Evolutionary conservation across 2,888 invertebrate species (phyloP), one percentile per base, ranked within the genome.

Genomic region (Stenotaenia linearis): DNA sequence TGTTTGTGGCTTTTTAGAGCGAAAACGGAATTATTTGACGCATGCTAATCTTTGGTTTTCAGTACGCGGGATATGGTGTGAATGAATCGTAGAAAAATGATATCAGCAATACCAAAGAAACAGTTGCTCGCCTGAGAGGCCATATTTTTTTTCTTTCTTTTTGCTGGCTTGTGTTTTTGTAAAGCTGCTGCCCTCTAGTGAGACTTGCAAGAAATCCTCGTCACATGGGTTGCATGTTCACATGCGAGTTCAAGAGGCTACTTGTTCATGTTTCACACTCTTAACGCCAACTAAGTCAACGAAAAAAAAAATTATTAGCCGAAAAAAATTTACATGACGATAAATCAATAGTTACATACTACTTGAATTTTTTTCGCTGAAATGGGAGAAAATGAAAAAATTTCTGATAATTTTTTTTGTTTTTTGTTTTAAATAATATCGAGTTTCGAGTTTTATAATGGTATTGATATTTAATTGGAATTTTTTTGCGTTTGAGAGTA

Each of bases 141-240:
- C 61, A 61, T 75, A 45, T 75, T 75, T 75, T 75, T 74, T 75
- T 75, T 75, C 37, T 75, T 75, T 30, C 37, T 75, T 75, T 75
- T 75, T 30, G 25, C 37, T 35, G 3, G 4, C 18, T 75, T 7
- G 32, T 75, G 32, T 75, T 75, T 75, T 35, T 75, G 35, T 75
- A 75, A n/a, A 35, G 32, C 21, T 75, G 75, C 75, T 75, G 75
- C 32, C 37, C 37, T 75, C 37, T 37, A 75, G 75, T 75, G 75
- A 75, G 32, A 15, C 18, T 28, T 25, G 18, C 75, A 75, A 37
- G 75, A 75, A 75, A 75, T 32, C 75, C 30, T 75, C 18, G 75
- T 75, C 61, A 61, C 61, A 61, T 61, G 61, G 61, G 25, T 61
- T 28, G 23, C 61, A 61, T 61, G 61, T 61, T 61, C 61, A 61